Evolutionary conservation across 1,140 invertebrate genomes (phyloP).

Genomic region (Drosophila trapezifrons): DNA sequence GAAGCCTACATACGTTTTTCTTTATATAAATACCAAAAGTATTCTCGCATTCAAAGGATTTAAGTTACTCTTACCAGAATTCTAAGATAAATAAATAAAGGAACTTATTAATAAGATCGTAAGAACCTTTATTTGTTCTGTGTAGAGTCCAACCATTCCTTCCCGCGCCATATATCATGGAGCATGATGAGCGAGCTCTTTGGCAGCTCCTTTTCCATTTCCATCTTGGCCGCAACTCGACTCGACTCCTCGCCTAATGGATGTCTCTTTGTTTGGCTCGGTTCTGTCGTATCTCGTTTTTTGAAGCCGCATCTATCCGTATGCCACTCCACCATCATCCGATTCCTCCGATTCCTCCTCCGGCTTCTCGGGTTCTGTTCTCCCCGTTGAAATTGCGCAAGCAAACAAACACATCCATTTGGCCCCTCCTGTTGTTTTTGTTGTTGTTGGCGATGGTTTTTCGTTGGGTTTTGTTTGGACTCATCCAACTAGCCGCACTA

Average conservation of each 20-base stretch:
- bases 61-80: background rate
- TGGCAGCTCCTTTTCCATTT: constrained; percentile 52
- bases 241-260: constrained; percentile 61
- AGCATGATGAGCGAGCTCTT: constrained; percentile 34
- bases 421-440: constrained; percentile 12
- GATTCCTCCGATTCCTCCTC: constrained; percentile 12
- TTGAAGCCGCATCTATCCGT: constrained; percentile 65
- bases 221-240: constrained; percentile 39
- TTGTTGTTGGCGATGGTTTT: constrained; percentile 18
- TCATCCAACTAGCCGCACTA: constrained; percentile 54
- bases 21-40: too few species aligned
- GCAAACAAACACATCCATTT: constrained; percentile 70
- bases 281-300: constrained; percentile 71
- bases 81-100: background rate
- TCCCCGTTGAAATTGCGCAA: constrained; percentile 60
- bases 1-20: too few species aligned
- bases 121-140: background rate
- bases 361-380: background rate
- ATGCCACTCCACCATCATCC: constrained; percentile 35
- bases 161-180: constrained; percentile 10
- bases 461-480: constrained; percentile 44
- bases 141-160: background rate
- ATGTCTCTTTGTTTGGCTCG: constrained; percentile 59
- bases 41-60: too few species aligned
- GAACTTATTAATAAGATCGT: background rate